Percentiles rank a stretch among this genome's conserved stretches.
Evolutionary conservation across 2,888 invertebrate genomes (phyloP).

Genomic region (Eulithis prunata): DNA sequence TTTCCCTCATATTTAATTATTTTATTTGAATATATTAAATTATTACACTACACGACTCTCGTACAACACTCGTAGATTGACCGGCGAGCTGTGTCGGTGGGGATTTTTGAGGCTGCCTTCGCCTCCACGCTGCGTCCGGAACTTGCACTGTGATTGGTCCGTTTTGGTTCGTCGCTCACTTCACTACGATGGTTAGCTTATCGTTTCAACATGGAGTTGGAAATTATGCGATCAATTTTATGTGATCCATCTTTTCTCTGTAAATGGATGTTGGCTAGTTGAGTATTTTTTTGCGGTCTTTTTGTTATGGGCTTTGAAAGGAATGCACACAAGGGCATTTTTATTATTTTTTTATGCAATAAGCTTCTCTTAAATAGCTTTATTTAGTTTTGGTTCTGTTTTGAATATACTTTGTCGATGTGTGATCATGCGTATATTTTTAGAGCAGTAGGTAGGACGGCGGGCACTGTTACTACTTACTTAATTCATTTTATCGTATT

Average conservation of each 20-base stretch:
- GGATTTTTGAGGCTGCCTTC: slow-evolving; percentile 77
- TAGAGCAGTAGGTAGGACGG: slow-evolving; percentile 36
- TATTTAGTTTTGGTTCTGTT: slow-evolving; percentile 55
- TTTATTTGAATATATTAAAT: slow-evolving; percentile 72
- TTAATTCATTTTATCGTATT: slow-evolving; percentile 42
- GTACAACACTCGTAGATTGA: slow-evolving; percentile 78
- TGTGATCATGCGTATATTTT: slow-evolving; percentile 59
- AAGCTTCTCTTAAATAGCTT: neutral
- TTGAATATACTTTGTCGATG: slow-evolving; percentile 48
- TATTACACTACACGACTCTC: slow-evolving; percentile 78
- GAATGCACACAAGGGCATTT: neutral
- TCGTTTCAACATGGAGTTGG: slow-evolving; percentile 57
- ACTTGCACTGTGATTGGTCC: slow-evolving; percentile 65
- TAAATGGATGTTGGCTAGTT: slow-evolving; percentile 51
- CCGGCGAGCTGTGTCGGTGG: slow-evolving; percentile 61
- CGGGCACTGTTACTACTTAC: slow-evolving; percentile 28
- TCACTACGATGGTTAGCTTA: slow-evolving; percentile 55
- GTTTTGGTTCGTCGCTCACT: slow-evolving; percentile 56
- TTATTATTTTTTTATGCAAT: neutral
- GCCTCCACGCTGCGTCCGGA: slow-evolving; percentile 73
- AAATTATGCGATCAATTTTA: slow-evolving; percentile 41
- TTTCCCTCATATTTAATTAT: slow-evolving; percentile 89
- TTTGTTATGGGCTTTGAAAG: slow-evolving; percentile 9
- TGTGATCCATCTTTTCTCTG: slow-evolving; percentile 50
- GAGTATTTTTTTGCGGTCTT: slow-evolving; percentile 20